These are phyloP conservation scores for Axinella damicornis DNA, from an alignment of 37 sponge, comb jelly and placozoan species.

Conservation along the genomic window DNA sequence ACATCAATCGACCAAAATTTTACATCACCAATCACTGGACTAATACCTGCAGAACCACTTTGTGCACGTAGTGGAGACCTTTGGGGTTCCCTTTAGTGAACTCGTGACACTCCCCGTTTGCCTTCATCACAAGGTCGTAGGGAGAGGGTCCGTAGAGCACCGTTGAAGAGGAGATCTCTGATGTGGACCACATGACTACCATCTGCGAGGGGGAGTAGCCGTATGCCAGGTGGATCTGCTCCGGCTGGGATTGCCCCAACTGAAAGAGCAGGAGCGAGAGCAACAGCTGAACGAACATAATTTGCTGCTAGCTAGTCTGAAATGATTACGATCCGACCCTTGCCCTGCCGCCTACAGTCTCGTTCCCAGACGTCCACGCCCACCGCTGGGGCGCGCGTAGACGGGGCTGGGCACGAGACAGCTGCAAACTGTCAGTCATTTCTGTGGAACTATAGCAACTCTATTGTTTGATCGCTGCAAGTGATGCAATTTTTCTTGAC, in stretches of 20 bases:
- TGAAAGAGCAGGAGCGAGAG: not conserved
- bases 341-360: no score
- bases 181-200: constrained; percentile 25
- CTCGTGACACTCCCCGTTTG: constrained; percentile 9
- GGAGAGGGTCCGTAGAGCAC: constrained; percentile 6
- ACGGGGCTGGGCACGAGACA: no score
- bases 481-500: no score
- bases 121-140: not conserved
- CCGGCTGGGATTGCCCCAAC: not conserved
- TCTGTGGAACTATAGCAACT: no score
- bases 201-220: constrained; percentile 31
- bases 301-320: no score
- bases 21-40: not conserved
- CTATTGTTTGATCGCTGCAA: no score
- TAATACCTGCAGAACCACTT: constrained; percentile 17
- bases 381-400: no score
- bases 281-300: no score
- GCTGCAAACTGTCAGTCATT: no score
- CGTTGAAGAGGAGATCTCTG: not conserved
- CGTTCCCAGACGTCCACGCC: no score
- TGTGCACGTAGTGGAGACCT: constrained; percentile 44
- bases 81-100: constrained; percentile 45
- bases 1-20: no score
- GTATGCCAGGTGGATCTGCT: constrained; percentile 38
- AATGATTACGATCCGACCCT: no score